A percentile compares a stretch with the other conserved stretches of the same genome.
These are phyloP conservation scores for Morone chrysops DNA, from an alignment of 2,113 vertebrate genomes.

Conservation along the genomic window DNA sequence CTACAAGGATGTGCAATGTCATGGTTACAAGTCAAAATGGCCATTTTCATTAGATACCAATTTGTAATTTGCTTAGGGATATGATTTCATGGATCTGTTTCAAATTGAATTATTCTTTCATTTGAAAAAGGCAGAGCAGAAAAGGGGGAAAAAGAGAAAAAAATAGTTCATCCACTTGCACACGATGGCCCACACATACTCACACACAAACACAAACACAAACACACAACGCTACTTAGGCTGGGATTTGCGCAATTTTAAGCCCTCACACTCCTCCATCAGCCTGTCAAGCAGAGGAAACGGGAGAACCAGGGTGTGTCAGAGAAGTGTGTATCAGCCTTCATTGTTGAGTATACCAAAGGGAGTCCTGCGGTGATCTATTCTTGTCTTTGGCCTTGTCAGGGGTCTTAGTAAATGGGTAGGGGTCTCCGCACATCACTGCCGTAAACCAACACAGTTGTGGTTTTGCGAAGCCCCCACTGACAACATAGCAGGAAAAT, in stretches of 20 bases:
- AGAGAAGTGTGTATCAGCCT: constrained; percentile 21
- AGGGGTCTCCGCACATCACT: constrained; percentile 29
- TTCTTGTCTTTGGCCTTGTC: constrained; percentile 45
- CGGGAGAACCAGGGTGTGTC: constrained; percentile 25
- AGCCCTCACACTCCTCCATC: constrained; percentile 24
- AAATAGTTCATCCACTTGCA: not conserved
- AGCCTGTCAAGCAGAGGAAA: constrained; percentile 30
- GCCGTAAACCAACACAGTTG: constrained; percentile 38
- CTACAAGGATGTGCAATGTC: constrained; percentile 73
- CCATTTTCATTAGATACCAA: constrained; percentile 80
- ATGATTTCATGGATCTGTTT: constrained; percentile 78
- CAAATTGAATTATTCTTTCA: constrained; percentile 77
- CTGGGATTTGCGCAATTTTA: constrained; percentile 34
- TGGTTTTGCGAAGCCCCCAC: constrained; percentile 4
- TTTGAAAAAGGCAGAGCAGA: constrained; percentile 54
- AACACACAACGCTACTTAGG: constrained; percentile 14
- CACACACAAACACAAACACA: constrained; percentile 11
- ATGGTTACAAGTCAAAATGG: constrained; percentile 75
- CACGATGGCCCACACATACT: not conserved
- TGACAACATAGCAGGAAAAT: constrained; percentile 65
- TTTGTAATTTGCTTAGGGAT: constrained; percentile 78
- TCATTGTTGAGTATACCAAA: constrained; percentile 27
- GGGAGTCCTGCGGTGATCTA: constrained; percentile 37
- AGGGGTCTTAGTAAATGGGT: constrained; percentile 36
- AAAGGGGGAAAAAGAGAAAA: not conserved